phyloP scores from a whole-genome alignment of 2,113 vertebrate genomes.

The Stictonetta naevosa region DNA sequence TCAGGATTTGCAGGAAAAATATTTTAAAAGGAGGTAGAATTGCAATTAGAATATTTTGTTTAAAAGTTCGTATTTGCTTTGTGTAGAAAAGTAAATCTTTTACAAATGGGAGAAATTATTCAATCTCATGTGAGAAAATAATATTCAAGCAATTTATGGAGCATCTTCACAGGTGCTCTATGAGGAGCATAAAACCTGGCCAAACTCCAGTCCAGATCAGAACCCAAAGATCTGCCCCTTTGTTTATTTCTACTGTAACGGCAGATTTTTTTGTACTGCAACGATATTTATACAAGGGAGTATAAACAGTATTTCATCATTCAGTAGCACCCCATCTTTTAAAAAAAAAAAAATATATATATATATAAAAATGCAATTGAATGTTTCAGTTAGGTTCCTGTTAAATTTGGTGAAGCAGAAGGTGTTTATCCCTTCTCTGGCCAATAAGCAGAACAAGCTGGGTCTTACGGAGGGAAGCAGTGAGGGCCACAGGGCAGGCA shows the following conservation, averaged over 20 bases:
- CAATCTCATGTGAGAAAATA: not conserved
- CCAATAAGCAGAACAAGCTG: not conserved
- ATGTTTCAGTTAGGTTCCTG: not conserved
- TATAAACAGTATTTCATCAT: not conserved
- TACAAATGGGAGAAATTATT: not conserved
- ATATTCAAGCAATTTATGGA: not conserved
- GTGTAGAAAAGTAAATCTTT: not conserved
- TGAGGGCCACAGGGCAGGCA: not conserved
- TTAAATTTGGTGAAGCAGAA: not conserved
- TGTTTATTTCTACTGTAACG: not conserved
- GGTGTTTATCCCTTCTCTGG: not conserved
- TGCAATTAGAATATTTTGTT: not conserved
- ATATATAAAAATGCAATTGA: not conserved
- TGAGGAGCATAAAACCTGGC: not conserved
- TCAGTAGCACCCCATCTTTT: not conserved
- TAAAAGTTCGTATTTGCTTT: not conserved
- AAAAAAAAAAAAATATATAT: too few species aligned
- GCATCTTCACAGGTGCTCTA: not conserved
- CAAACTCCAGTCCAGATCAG: not conserved
- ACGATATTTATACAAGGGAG: not conserved
- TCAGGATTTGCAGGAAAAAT: constrained; percentile 28
- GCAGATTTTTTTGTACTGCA: not conserved
- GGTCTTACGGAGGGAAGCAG: not conserved
- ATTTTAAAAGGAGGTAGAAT: not conserved
- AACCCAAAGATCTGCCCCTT: not conserved